Evolutionary conservation across 2,888 invertebrate genomes (phyloP), one percentile per base, ranked within the genome.

Genomic region (Malthinus seriepunctatus): DNA sequence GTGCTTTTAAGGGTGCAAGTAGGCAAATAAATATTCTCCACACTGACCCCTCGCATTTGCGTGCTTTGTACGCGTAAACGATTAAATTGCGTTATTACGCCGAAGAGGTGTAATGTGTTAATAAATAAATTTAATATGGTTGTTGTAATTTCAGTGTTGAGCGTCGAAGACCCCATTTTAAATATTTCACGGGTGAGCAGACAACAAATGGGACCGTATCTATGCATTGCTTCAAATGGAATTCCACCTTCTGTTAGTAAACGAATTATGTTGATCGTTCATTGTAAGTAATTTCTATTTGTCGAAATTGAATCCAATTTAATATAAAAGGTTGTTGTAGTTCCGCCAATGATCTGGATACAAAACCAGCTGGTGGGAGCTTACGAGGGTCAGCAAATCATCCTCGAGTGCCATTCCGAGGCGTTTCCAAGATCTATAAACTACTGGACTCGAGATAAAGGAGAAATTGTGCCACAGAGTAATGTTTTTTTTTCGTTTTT

Each of bases 181-280:
- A 84, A 88, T 70, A 84, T 89, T 70, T 86, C 85, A 56, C 81
- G 86, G 46, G 88, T 90, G 51, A 88, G 85, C 66, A 80, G 90
- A 56, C 86, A 88, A 59, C 88, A 90, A 75, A 91, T 91, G 82
- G 90, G 90, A 2, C 87, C 89, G 35, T 90, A 90, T 74, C 79
- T 90, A 38, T 90, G 90, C 76, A 90, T 90, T 63, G 90, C 90
- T 2, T 88, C 89, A 39, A 91, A 91, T 70, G 90, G 90, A 7
- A 88, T 90, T 9, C 93, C 92, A 8, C 93, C 93, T 1, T 89
- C 91, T 38, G 90, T 92, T 68, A 92, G 92, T 84, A 93, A 93
- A 78, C 81, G 93, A 72, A 93, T 94, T 71, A 89, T 89, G 82
- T 85, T 95, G 49, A 89, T 90, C 48, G 90, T 91, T n/a, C 90